Evolutionary conservation across 2,113 vertebrate genomes (phyloP), one percentile per base, ranked within the genome.

Genomic region (Hippotragus niger): DNA sequence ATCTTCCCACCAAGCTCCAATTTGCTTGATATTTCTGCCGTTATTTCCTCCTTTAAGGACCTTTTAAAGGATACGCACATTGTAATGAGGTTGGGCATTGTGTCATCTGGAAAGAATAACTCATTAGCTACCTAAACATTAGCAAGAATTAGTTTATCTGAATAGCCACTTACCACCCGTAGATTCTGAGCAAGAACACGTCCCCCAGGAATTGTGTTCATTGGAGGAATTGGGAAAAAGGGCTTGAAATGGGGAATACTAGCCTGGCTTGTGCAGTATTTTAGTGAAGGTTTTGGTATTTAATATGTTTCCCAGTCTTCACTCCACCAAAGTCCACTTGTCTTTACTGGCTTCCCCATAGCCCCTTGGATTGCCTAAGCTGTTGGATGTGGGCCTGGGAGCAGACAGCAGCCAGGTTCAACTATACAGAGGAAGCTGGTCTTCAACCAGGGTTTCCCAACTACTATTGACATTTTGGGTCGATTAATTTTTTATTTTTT

Each of bases 91-190:
- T 97, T 96, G 95, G 76, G 82, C 85, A 40, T 94, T 95, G 40
- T 96, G 96, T 94, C 97, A 95, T 90, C 67, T 94, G 82, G 58
- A 97, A 97, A 91, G 74, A 97, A 97, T 97, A 97, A 97, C 91
- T 97, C 95, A 97, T 98, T 97, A 97, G 62, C 95, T 88, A 91
- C 82, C 85, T 89, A 94, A 96, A 97, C 67, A 97, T 95, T 95
- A 97, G 85, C 0, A 27, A 85, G 95, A 98, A 97, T 97, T 96
- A 92, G 92, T 94, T 97, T 82, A 94, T 97, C 91, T 97, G 45
- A 96, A 98, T 89, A 94, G 94, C 93, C 88, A 53, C 58, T 97
- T 97, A 94, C 80, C 85, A 93, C 94, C 90, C 90, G 83, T 71
- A 95, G 92, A 95, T 90, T 97, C 88, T 45, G 43, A 94, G 50